Evolutionary conservation across 2,888 invertebrate genomes (phyloP), one percentile per base, ranked within the genome.

Genomic region (Drosophila tripunctata): DNA sequence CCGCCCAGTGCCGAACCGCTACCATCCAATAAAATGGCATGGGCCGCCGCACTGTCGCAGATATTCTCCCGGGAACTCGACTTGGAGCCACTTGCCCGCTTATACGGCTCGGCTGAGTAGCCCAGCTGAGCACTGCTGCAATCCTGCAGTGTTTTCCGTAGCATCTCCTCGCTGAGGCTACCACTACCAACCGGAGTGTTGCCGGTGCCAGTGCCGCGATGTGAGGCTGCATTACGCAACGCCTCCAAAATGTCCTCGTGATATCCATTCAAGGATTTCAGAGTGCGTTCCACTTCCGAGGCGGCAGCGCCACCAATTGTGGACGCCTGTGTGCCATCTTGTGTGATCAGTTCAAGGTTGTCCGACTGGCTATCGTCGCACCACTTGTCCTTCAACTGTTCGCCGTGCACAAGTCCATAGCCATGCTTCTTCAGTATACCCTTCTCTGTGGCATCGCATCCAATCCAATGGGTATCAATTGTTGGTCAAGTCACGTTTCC

Each of bases 201-300:
- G 38, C 92, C 92, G 43, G 93, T 92, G 45, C 93, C 93, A 88
- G 94, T 90, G 90, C 94, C 92, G 12, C 95, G 93, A 88, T 95
- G 96, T 36, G 92, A 92, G 19, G 96, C 96, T 8, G 97, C 97
- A 76, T 94, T 96, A 78, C 96, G 94, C 82, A 98, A 92, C n/a
- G 97, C 97, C 90, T 96, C 96, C 78, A 98, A 93, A 84, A 98
- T 96, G 89, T 97, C 96, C 89, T 97, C 97, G 91, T 97, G 97
- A 92, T 98, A 98, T 36, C 97, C 97, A 90, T 97, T 97, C 38
- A 97, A 93, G 65, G 95, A 96, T 93, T 96, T 96, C n/a, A 97
- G 93, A 45, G 96, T 97, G 81, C 96, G 93, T 89, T 97, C 96
- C 90, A 96, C 95, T 81, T 96, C 96, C 1, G 95, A 94, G 66